Base-by-base conservation (phyloP, 2,888 invertebrate genomes). In the Trichopria drosophilae region DNA sequence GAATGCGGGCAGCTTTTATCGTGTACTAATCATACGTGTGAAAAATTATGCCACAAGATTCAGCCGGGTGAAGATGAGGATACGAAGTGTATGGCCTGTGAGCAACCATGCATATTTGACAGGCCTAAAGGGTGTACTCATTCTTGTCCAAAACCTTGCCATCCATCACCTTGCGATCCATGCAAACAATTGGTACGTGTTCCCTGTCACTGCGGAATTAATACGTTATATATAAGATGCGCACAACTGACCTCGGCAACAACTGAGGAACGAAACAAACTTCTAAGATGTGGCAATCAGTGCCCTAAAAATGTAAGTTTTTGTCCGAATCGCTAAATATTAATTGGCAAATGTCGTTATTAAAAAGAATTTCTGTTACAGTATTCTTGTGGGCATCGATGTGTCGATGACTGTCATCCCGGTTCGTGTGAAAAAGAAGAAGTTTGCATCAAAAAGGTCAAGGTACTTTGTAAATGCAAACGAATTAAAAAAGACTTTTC, bases 361-460 rank as follows among this genome's bases (percentile, higher is more conserved):
- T 10, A 46, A 32, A 24, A 23, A 39, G 15, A 20, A n/a, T 47
- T 53, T 55, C 12, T 49, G 16, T 73, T 76, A 32, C 69, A 92
- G 85, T 84, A 89, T 69, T 73, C 82, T 6, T 96, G 95, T 76
- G 90, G 91, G 0, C 95, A 96, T 76, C 84, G 89, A 6, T 93
- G 92, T 69, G 77, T 81, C 24, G 78, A 83, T 6, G 78, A 80
- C 31, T 93, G 93, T 62, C 93, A 93, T 68, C 77, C 84, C 0
- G 90, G 88, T 0, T 64, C 72, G 0, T 93, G 93, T 67, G 80
- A 81, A 1, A 80, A 81, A 55, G 76, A 81, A 4, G 84, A 86
- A 53, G 71, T 77, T 0, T 95, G 95, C 69, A 83, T 82, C 47
- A 89, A 89, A 67, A 92, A 90, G 72, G 82, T 92, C 0, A 89